Base-by-base conservation (phyloP, 1,140 invertebrate genomes). In the Carcinoscorpius rotundicauda region DNA sequence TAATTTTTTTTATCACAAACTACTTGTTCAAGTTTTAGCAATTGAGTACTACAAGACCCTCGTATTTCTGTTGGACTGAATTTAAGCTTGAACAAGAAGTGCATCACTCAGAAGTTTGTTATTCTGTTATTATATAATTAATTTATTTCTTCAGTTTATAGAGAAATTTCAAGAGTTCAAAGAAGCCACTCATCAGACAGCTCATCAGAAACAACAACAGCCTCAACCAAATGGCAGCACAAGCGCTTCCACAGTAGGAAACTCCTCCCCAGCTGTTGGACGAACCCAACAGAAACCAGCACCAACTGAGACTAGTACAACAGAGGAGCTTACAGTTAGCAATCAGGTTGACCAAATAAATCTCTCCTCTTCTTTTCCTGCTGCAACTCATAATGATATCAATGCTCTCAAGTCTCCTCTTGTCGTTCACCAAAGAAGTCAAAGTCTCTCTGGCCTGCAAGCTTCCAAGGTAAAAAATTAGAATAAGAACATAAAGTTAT, bases 131-230 rank as follows among this genome's bases (percentile, higher is more conserved):
- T 29, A 29, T 29, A 29, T 29, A 29, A 29, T 29, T 55, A 8
- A 1, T 68, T 53, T 71, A 49, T 61, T 6, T 59, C 72, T 74
- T 8, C 80, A 94, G 93, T 98, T 98, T 79, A 95, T 97, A 72
- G 94, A 98, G 77, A 97, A 98, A 76, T 98, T 98, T 78, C 92
- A 96, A 82, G 94, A 98, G 79, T 91, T 98, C 11, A 97, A 97
- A 78, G 93, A 97, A 79, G 89, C 91, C 50, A 93, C 91, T 5
- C 71, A 79, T 53, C 70, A 68, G 52, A 69, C 63, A 53, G 70
- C 64, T 49, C 71, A 70, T 62, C 68, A 67, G 67, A 72, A 71
- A 69, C 60, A 65, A 64, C 64, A 72, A 61, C 65, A 66, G 29
- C 57, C 58, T 11, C 61, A 65, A 51, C 64, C 62, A 8, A 72